Percentiles rank a stretch among this genome's conserved stretches.
Evolutionary conservation across 2,113 vertebrate species (phyloP).

Genomic region (Shinisaurus crocodilurus): DNA sequence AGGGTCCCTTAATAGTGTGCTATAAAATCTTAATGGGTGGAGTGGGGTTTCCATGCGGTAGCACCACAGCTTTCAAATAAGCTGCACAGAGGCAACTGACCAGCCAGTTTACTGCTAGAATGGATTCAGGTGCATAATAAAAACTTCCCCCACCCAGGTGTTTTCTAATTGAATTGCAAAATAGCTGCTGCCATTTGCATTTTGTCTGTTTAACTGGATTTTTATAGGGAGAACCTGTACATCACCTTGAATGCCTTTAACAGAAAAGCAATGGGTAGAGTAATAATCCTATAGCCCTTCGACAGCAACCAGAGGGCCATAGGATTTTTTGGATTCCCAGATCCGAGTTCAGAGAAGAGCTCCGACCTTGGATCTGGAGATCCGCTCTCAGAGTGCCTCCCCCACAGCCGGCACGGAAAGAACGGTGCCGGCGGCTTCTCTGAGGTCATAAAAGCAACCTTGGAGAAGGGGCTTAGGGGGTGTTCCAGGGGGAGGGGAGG

Average conservation of each 20-base stretch:
- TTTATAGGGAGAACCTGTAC: neutral
- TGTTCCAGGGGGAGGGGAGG: no score
- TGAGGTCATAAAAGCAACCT: no score
- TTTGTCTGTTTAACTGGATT: neutral
- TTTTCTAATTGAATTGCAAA: neutral
- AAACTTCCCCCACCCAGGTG: neutral
- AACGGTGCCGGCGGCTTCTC: no score
- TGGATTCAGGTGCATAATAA: neutral
- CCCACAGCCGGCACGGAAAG: no score
- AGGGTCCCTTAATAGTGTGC: no score
- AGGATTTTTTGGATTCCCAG: no score
- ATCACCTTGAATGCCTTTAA: neutral
- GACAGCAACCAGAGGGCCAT: no score
- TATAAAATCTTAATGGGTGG: neutral
- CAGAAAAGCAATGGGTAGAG: neutral
- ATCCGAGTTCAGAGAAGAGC: no score
- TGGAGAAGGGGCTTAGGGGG: no score
- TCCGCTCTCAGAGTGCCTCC: no score
- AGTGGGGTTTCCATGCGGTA: neutral
- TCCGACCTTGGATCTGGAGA: no score
- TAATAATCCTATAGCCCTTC: no score
- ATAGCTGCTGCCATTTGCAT: neutral
- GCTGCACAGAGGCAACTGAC: neutral
- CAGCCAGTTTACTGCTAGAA: neutral
- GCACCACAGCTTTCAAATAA: neutral